phyloP scores from a whole-genome alignment of 1,140 invertebrate species.

The Hypsibius dujardini region DNA sequence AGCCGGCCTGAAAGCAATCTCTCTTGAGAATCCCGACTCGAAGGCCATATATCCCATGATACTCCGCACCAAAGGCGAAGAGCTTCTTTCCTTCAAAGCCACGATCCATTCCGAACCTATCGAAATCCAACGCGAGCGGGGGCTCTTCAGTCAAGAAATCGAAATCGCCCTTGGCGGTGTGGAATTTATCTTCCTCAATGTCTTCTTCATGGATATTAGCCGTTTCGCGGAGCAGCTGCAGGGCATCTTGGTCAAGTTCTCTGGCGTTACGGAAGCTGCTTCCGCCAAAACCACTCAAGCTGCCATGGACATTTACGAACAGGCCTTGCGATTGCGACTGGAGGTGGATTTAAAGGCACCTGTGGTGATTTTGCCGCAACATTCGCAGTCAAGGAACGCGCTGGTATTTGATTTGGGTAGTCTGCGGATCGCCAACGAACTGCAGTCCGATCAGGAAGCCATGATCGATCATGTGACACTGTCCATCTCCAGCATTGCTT shows the following conservation, averaged over 20 bases:
- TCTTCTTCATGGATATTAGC: slow-evolving; percentile 11
- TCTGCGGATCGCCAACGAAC: slow-evolving; percentile 12
- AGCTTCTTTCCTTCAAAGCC: neutral
- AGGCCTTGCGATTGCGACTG: slow-evolving; percentile 56
- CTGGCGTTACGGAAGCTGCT: slow-evolving; percentile 38
- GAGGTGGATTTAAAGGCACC: slow-evolving; percentile 62
- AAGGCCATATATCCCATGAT: slow-evolving; percentile 12
- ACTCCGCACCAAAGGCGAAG: neutral
- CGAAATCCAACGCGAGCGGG: neutral
- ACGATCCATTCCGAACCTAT: neutral
- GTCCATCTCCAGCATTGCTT: slow-evolving; percentile 13
- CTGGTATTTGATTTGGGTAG: slow-evolving; percentile 64
- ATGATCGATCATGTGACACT: slow-evolving; percentile 2
- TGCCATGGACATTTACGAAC: slow-evolving; percentile 61
- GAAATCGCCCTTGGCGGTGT: neutral
- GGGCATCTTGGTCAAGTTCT: neutral
- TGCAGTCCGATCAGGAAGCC: neutral
- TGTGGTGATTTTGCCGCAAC: slow-evolving; percentile 65
- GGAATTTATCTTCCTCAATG: slow-evolving; percentile 14
- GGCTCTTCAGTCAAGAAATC: slow-evolving; percentile 12
- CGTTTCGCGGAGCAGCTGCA: neutral
- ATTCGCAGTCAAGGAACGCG: slow-evolving; percentile 52
- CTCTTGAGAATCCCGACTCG: slow-evolving; percentile 12
- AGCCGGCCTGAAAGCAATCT: neutral
- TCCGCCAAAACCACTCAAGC: slow-evolving; percentile 69